A percentile compares a stretch with the other conserved stretches of the same genome.
Evolutionary conservation across 2,888 invertebrate genomes (phyloP).

Genomic region (Lypha dubia): DNA sequence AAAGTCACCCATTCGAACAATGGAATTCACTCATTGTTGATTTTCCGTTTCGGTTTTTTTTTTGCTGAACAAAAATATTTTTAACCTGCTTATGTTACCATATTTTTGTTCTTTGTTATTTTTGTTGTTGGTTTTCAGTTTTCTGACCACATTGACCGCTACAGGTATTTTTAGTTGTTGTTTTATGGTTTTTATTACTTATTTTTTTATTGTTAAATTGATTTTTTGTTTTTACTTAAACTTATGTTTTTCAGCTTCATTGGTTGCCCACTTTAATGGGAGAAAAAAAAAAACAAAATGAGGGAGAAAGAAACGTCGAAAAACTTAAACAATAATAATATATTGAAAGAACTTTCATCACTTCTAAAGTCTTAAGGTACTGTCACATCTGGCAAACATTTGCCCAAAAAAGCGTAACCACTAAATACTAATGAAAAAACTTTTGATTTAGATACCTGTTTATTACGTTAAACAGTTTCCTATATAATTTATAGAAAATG

Average conservation of each 20-base stretch:
- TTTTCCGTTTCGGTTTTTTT: constrained; percentile 13
- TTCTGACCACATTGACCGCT: constrained; percentile 34
- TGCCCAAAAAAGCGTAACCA: too few relatives aligned
- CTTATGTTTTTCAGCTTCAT: constrained; percentile 61
- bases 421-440: too few relatives aligned
- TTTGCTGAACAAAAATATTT: constrained; percentile 19
- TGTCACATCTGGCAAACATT: too few relatives aligned
- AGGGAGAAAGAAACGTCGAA: constrained; percentile 17
- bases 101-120: constrained; percentile 25
- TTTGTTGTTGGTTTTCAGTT: constrained; percentile 6
- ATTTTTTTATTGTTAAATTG: constrained; percentile 17
- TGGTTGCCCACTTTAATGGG: constrained; percentile 20
- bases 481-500: too few relatives aligned
- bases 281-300: not conserved
- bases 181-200: constrained; percentile 9
- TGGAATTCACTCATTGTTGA: constrained; percentile 12
- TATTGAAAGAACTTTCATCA: constrained; percentile 55
- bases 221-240: constrained; percentile 21
- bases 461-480: too few relatives aligned
- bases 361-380: constrained; percentile 17
- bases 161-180: constrained; percentile 56
- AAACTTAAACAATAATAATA: constrained; percentile 5
- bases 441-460: too few relatives aligned
- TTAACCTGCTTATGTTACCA: constrained; percentile 38
- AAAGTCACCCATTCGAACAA: constrained; percentile 57